Evolutionary conservation across 2,888 invertebrate genomes (phyloP), one percentile per base, ranked within the genome.

Genomic region (Busseola fusca): DNA sequence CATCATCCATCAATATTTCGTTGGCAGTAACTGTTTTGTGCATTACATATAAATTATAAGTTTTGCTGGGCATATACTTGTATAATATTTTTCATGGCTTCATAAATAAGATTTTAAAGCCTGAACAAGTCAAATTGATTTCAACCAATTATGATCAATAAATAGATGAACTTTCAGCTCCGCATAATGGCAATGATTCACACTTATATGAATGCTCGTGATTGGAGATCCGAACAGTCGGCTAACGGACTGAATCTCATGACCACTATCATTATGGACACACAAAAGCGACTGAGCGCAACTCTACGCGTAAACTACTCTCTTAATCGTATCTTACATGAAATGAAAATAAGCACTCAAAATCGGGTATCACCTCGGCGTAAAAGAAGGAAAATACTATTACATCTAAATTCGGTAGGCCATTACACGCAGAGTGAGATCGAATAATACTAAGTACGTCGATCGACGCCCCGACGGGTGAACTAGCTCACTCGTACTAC

Each of bases 361-460:
- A 78, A 70, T 71, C 60, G 56, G 59, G 50, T 75, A 80, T 83
- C 77, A 79, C 69, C 54, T 76, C 68, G 72, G 74, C 74, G 67
- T 77, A 73, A 73, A 73, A 68, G 16, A 81, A 81, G 40, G 65
- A 73, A 16, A 54, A 76, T 79, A 72, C 69, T 80, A 74, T 75
- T 81, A 82, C 54, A 72, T 73, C 79, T 76, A 80, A 74, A 69
- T 76, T 80, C 75, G 70, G 73, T 86, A 86, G 85, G 86, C 85
- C 84, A 72, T 60, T 75, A 78, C 72, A 76, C 78, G 79, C 79
- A 76, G 73, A 74, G 71, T 77, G 76, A 81, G 70, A 78, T 81
- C 81, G 75, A 64, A 68, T 69, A 75, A 74, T 71, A 77, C 76
- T 75, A 81, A 73, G 72, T 74, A 82, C 75, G 62, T 77, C 69